phyloP scores from a whole-genome alignment of 2,888 invertebrate genomes.

The Dicroscelio sp. region DNA sequence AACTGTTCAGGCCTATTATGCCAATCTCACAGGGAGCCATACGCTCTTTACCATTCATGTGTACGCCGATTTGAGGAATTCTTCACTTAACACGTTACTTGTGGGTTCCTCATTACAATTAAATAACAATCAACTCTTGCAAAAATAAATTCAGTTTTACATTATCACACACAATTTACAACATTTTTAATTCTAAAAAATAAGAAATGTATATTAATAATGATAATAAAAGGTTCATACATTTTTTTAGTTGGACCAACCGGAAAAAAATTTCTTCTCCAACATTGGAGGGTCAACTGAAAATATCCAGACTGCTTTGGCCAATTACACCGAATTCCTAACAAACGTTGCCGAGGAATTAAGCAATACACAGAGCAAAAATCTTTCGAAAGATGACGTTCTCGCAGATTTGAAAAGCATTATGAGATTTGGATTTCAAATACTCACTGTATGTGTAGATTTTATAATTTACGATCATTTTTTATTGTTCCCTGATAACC shows the following conservation, averaged over 20 bases:
- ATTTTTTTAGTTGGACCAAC: slow-evolving; percentile 63
- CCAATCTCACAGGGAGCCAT: slow-evolving; percentile 42
- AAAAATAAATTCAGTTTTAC: no score
- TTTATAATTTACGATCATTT: no score
- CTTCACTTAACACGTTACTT: slow-evolving; percentile 7
- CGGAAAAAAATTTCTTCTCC: slow-evolving; percentile 31
- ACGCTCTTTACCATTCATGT: slow-evolving; percentile 43
- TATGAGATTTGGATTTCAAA: no score
- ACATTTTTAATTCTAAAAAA: background rate
- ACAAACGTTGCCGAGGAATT: no score
- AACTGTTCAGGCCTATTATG: slow-evolving; percentile 42
- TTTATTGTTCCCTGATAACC: no score
- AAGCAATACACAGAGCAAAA: no score
- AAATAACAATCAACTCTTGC: background rate
- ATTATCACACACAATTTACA: no score
- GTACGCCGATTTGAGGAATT: slow-evolving; percentile 51
- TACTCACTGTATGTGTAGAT: no score
- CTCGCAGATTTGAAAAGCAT: no score
- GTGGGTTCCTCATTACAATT: background rate
- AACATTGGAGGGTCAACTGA: background rate
- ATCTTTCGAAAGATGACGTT: no score
- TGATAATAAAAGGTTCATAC: background rate
- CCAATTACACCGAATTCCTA: no score
- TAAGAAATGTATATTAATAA: background rate
- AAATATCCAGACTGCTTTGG: background rate